Evolutionary conservation across 2,888 invertebrate genomes (phyloP).

Genomic region (Apantesis nais): DNA sequence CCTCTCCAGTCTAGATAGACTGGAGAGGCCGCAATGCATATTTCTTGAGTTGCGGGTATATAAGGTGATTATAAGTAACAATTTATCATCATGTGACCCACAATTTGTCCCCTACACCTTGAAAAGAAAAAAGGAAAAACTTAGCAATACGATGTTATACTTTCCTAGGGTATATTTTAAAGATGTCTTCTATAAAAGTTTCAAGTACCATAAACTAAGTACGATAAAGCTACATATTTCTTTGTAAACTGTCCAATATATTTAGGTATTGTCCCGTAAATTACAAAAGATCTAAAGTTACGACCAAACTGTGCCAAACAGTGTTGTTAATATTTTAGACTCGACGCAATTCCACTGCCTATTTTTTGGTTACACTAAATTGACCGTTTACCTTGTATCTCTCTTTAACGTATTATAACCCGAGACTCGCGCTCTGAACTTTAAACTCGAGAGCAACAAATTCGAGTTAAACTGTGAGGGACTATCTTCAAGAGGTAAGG

Average conservation of each 20-base stretch:
- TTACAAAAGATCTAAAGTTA: slow-evolving; percentile 1
- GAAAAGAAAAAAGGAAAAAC: not conserved
- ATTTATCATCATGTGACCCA: not conserved
- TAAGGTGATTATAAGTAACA: no score
- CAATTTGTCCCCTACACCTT: not conserved
- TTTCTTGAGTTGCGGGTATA: no score
- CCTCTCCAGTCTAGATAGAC: no score
- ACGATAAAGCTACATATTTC: not conserved
- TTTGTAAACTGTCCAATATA: not conserved
- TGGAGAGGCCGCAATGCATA: no score
- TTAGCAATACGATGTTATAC: not conserved
- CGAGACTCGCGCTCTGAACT: not conserved
- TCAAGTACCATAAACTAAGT: not conserved
- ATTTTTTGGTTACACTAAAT: not conserved
- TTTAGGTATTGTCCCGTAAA: slow-evolving; percentile 1
- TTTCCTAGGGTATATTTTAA: not conserved
- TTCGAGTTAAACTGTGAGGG: not conserved
- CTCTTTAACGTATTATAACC: not conserved
- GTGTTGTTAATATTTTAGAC: slow-evolving; percentile 1
- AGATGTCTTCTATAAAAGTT: not conserved
- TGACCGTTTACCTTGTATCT: not conserved
- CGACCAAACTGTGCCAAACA: slow-evolving; percentile 12
- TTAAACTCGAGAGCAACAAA: not conserved
- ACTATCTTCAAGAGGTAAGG: not conserved
- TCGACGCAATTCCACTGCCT: not conserved